Percentiles rank a stretch among this genome's conserved stretches.
Evolutionary conservation across 2,113 vertebrate genomes (phyloP).

Genomic region (Corydoras maculifer): DNA sequence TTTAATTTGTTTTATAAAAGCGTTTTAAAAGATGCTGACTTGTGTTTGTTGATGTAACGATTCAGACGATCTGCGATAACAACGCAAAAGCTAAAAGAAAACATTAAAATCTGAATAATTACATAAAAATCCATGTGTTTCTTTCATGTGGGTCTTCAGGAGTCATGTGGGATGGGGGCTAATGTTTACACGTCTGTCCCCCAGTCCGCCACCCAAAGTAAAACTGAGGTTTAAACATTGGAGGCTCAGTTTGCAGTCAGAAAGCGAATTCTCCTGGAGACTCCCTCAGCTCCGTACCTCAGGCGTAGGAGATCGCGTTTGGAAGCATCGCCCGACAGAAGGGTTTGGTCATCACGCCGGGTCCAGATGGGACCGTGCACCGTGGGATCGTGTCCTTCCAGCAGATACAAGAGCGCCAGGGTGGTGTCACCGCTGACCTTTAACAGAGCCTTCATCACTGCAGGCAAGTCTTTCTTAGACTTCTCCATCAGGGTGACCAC

Average conservation of each 20-base stretch:
- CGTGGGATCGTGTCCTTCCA: slow-evolving; percentile 46
- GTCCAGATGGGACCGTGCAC: slow-evolving; percentile 47
- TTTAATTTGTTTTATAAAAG: not conserved
- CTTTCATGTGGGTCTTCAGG: too few relatives aligned
- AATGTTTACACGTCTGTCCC: too few relatives aligned
- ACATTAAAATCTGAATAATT: not conserved
- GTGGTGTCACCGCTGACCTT: slow-evolving; percentile 79
- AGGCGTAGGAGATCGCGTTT: slow-evolving; percentile 44
- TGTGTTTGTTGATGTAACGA: too few relatives aligned
- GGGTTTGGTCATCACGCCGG: slow-evolving; percentile 48
- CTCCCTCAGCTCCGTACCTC: slow-evolving; percentile 53
- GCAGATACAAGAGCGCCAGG: slow-evolving; percentile 66
- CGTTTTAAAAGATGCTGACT: not conserved
- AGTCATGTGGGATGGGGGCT: too few relatives aligned
- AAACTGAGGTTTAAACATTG: not conserved
- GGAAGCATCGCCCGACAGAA: slow-evolving; percentile 41
- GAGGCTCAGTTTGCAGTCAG: slow-evolving; percentile 36
- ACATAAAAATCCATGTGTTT: too few relatives aligned
- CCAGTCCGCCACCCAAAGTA: too few relatives aligned
- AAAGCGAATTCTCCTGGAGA: slow-evolving; percentile 57
- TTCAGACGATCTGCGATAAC: too few relatives aligned
- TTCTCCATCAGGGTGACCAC: slow-evolving; percentile 71
- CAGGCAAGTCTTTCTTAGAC: slow-evolving; percentile 68
- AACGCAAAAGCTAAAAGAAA: not conserved
- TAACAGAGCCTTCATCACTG: slow-evolving; percentile 80